A percentile compares a stretch with the other conserved stretches of the same genome.
These are phyloP conservation scores for Orthonyx spaldingii DNA, from an alignment of 2,113 vertebrate genomes.

Conservation along the genomic window DNA sequence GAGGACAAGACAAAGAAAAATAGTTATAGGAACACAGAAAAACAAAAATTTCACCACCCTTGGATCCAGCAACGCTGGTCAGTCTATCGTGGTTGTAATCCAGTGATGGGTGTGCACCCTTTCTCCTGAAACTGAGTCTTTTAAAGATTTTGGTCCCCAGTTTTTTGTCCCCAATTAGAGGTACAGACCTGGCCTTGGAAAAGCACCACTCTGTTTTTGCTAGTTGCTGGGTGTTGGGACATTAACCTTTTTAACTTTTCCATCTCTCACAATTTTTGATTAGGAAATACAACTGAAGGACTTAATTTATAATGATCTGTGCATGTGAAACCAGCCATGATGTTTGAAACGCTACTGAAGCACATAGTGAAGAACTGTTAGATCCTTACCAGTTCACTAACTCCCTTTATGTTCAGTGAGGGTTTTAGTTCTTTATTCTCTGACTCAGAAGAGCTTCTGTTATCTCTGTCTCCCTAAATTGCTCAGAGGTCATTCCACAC, in stretches of 20 bases:
- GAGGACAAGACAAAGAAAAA: neutral
- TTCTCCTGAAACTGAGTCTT: neutral
- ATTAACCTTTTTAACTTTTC: neutral
- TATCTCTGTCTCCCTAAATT: neutral
- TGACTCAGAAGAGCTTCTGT: neutral
- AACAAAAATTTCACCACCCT: neutral
- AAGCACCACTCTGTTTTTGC: neutral
- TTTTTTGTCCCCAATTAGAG: neutral
- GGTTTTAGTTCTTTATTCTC: neutral
- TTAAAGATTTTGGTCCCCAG: neutral
- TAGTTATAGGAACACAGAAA: neutral
- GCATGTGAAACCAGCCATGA: neutral
- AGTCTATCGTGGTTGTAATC: fast-evolving
- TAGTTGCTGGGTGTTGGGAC: neutral
- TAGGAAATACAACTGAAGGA: neutral
- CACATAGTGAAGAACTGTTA: neutral
- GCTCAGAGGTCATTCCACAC: neutral
- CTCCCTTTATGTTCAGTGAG: neutral
- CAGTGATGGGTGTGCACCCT: too few species aligned
- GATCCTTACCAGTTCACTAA: neutral
- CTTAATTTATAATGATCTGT: neutral
- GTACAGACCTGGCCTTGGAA: neutral
- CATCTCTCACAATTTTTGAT: neutral
- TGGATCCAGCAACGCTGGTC: neutral
- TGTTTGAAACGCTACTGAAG: neutral